phyloP scores from a whole-genome alignment of 2,797 vertebrate species.

The Tokudaia muenninki region DNA sequence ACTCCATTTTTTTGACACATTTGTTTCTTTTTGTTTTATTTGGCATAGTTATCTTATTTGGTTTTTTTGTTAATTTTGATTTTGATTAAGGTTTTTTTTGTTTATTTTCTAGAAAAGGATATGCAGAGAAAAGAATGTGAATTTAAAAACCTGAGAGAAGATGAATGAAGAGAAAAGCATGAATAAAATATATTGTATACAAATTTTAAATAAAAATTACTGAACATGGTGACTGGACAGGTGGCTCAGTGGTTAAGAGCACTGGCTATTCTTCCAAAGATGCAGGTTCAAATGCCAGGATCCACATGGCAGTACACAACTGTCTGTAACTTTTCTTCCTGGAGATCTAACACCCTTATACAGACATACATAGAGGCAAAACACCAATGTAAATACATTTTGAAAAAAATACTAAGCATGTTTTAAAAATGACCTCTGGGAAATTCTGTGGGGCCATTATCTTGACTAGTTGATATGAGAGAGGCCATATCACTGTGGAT shows the following conservation, averaged over 20 bases:
- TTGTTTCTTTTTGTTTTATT: neutral
- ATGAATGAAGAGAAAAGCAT: neutral
- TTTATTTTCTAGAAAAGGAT: neutral
- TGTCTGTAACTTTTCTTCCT: neutral
- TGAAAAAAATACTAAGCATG: neutral
- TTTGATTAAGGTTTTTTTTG: neutral
- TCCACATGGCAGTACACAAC: neutral
- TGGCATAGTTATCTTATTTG: neutral
- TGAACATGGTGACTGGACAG: neutral
- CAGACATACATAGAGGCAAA: neutral
- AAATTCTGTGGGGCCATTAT: neutral
- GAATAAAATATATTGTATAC: neutral
- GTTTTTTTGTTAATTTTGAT: neutral
- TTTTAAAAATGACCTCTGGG: neutral
- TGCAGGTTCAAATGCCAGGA: neutral
- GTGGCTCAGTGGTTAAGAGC: neutral
- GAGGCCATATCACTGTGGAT: neutral
- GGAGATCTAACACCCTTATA: neutral
- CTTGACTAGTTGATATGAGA: neutral
- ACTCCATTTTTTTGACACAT: neutral
- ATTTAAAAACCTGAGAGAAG: neutral
- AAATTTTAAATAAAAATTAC: neutral
- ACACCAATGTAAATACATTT: neutral
- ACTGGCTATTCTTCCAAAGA: neutral
- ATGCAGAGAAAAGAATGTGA: neutral